Conservation (phyloP, 2,113 vertebrate genomes). For the Acinonyx jubatus region DNA sequence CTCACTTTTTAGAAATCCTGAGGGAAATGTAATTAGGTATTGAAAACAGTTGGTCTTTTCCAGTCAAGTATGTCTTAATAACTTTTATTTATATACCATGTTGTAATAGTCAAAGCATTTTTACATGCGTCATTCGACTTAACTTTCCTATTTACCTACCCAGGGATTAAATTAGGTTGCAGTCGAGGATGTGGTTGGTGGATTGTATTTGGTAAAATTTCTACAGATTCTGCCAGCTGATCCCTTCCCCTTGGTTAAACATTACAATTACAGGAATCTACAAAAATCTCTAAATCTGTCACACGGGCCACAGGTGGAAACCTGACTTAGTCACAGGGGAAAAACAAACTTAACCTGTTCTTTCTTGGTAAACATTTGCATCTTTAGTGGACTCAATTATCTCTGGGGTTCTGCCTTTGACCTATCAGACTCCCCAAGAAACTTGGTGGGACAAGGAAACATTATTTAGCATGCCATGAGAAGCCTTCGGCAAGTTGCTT, state of each 20-base stretch:
- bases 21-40: slow-evolving; percentile 40
- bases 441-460: slow-evolving; percentile 68
- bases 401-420: slow-evolving; percentile 74
- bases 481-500: slow-evolving; percentile 73
- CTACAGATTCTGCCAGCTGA: not conserved
- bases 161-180: not conserved
- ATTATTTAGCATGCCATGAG: slow-evolving; percentile 73
- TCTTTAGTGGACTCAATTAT: slow-evolving; percentile 79
- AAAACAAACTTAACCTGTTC: slow-evolving; percentile 48
- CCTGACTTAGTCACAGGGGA: not conserved
- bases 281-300: not conserved
- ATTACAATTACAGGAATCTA: not conserved
- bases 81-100: slow-evolving; percentile 14
- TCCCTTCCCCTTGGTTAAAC: not conserved
- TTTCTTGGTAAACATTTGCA: slow-evolving; percentile 57
- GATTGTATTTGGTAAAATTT: not conserved
- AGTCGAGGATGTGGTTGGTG: not conserved
- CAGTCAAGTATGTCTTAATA: not conserved
- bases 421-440: slow-evolving; percentile 71
- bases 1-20: slow-evolving; percentile 25
- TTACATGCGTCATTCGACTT: not conserved
- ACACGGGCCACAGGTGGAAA: not conserved
- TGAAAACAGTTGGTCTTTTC: slow-evolving; percentile 17
- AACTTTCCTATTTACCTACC: not conserved
- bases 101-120: not conserved